Base-by-base conservation (phyloP, 2,113 vertebrate genomes). In the Bubo bubo region DNA sequence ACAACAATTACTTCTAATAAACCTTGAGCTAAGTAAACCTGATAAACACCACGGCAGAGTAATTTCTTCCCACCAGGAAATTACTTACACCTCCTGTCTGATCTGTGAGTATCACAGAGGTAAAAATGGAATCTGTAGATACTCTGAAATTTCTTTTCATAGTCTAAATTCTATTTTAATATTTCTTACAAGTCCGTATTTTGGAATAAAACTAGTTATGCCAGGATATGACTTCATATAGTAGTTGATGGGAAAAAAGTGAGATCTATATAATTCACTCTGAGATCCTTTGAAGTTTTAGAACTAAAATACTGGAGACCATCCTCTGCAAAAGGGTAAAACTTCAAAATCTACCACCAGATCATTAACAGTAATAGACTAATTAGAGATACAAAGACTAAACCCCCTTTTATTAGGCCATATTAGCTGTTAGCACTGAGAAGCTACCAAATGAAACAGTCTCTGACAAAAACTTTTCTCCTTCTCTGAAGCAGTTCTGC, bases 331-430 rank as follows among this genome's bases (percentile, higher is more conserved):
- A 66, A 92, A 95, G 12, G 30, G 56, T 28, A 37, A 74, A 88
- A 79, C n/a, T 94, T 94, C 47, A 86, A 96, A 88, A 90, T 92
- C 74, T 21, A 79, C 37, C 19, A 83, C 26, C 63, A 96, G 41
- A 71, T 59, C 79, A 62, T 96, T 93, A 82, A 86, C 35, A 68
- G 30, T 21, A 90, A 74, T 5, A 77, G 30, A 87, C 15, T 83
- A 86, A 95, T 90, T 73, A 70, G 64, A 79, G 21, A 72, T 23
- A 49, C 8, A 90, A 64, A 22, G 8, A 58, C 66, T 77, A 52
- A 63, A 32, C 4, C 2, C 1, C 1, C 5, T 73, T 95, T 82
- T 66, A 64, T 76, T 55, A 72, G 41, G 49, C 64, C 13, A 10
- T 22, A 88, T 79, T 85, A 66, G 60, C 58, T 73, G 27, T 60